These are phyloP conservation scores for Paramisgurnus dabryanus DNA, from an alignment of 2,113 vertebrate species.

Conservation along the genomic window DNA sequence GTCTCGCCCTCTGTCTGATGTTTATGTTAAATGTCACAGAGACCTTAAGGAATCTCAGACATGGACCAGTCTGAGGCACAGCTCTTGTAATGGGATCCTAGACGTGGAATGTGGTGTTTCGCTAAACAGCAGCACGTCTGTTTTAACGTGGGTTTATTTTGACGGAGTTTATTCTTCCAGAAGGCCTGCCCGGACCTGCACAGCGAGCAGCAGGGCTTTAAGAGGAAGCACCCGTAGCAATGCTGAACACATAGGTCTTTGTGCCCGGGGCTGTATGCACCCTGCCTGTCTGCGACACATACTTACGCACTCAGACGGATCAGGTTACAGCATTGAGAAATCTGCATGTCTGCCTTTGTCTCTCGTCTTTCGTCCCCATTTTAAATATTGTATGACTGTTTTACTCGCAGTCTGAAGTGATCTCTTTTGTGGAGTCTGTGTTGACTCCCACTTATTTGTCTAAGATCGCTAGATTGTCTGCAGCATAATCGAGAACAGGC, in stretches of 20 bases:
- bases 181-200: slow-evolving; percentile 50
- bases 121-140: slow-evolving; percentile 39
- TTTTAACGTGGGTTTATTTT: slow-evolving; percentile 51
- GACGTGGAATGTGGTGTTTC: slow-evolving; percentile 48
- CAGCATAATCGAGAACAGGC: slow-evolving; percentile 23
- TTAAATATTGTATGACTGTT: slow-evolving; percentile 39
- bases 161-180: slow-evolving; percentile 23
- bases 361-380: slow-evolving; percentile 27
- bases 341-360: slow-evolving; percentile 17
- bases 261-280: slow-evolving; percentile 41
- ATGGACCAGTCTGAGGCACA: neutral
- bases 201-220: slow-evolving; percentile 41
- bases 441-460: slow-evolving; percentile 41
- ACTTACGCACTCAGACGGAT: slow-evolving; percentile 36
- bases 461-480: slow-evolving; percentile 25
- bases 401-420: slow-evolving; percentile 35
- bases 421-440: slow-evolving; percentile 46
- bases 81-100: slow-evolving; percentile 27
- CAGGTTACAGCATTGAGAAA: slow-evolving; percentile 53
- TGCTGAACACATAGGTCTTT: slow-evolving; percentile 51
- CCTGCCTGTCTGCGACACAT: slow-evolving; percentile 43
- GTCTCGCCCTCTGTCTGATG: neutral
- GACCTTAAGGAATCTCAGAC: neutral
- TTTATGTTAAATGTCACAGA: slow-evolving; percentile 3
- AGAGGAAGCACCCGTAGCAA: slow-evolving; percentile 42